Evolutionary conservation across 2,113 vertebrate species (phyloP).

Genomic region (Uropsilus gracilis): DNA sequence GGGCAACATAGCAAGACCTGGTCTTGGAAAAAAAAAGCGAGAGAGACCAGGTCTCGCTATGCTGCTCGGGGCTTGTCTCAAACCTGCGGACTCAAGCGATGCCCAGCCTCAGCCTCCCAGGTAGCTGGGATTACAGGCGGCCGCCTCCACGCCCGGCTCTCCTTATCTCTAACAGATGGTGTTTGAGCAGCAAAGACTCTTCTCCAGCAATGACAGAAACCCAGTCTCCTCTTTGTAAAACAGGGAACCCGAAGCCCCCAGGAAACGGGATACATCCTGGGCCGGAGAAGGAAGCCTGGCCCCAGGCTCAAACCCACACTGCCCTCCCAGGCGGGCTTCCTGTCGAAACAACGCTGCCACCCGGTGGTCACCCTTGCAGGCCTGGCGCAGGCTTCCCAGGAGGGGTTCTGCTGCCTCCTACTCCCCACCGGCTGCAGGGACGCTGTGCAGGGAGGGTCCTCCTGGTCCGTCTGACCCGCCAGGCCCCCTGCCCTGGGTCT

Average conservation of each 20-base stretch:
- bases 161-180: background rate
- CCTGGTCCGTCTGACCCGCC: background rate
- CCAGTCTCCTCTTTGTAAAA: background rate
- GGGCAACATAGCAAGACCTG: too few species aligned
- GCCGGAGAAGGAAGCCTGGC: background rate
- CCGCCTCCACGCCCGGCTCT: background rate
- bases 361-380: background rate
- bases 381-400: background rate
- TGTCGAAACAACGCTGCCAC: slow-evolving; percentile 13
- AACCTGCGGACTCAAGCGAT: too few species aligned
- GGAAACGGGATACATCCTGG: background rate
- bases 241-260: background rate
- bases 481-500: background rate
- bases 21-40: too few species aligned
- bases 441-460: background rate
- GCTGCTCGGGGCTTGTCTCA: too few species aligned
- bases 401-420: background rate
- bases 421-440: background rate
- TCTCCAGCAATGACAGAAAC: background rate
- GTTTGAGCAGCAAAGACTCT: background rate
- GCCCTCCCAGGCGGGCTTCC: background rate
- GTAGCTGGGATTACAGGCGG: too few species aligned
- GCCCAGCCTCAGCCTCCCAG: too few species aligned
- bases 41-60: too few species aligned
- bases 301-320: background rate